These are phyloP conservation scores for Catalaphyllia jardinei DNA, from an alignment of 64 coral and sea anemone genomes.

Conservation along the genomic window DNA sequence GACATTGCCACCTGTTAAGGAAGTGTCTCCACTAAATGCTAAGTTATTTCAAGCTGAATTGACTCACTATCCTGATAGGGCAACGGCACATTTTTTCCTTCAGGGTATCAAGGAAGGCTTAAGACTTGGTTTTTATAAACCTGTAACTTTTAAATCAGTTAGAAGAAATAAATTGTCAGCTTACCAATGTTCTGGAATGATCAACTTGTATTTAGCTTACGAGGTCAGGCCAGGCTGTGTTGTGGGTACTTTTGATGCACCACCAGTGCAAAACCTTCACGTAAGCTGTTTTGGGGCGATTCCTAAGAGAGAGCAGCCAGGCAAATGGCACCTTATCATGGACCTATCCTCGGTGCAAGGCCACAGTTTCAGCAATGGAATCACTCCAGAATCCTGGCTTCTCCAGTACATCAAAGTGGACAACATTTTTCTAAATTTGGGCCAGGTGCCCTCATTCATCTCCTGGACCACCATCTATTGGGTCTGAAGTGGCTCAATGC, in stretches of 20 bases:
- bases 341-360: background rate
- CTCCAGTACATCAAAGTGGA: background rate
- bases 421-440: background rate
- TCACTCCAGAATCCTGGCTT: background rate
- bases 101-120: background rate
- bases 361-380: conserved; percentile 46
- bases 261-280: background rate
- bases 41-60: no score
- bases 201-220: background rate
- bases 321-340: conserved; percentile 55
- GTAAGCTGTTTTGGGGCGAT: conserved; percentile 19
- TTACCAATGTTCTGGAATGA: background rate
- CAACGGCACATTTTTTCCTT: no score
- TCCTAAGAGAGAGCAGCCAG: conserved; percentile 9
- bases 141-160: background rate
- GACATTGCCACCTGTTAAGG: no score
- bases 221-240: conserved; percentile 5
- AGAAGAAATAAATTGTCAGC: conserved; percentile 17
- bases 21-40: no score
- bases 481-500: conserved; percentile 5
- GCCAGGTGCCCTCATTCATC: conserved; percentile 32
- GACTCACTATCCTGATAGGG: no score
- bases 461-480: background rate
- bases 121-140: background rate
- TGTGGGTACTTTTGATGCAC: conserved; percentile 9